A percentile compares a stretch with the other conserved stretches of the same genome.
phyloP scores from a whole-genome alignment of 1,140 invertebrate genomes.

The Carposina sasakii region DNA sequence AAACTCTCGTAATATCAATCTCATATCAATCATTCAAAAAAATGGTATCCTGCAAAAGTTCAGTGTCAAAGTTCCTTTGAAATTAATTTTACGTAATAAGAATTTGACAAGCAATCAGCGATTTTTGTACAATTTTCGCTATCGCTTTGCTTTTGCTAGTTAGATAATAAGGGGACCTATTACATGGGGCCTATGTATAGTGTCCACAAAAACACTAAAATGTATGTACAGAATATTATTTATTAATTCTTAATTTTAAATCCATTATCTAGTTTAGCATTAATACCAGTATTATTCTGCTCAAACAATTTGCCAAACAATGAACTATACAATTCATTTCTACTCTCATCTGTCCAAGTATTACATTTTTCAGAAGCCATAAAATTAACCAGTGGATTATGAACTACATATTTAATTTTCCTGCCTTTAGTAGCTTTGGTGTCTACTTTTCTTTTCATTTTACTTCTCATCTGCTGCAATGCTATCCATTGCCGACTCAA shows the following conservation, averaged over 20 bases:
- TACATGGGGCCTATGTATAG: no score
- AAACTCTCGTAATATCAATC: no score
- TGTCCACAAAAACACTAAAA: no score
- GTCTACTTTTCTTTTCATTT: slow-evolving; percentile 93
- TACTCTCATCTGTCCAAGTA: slow-evolving; percentile 85
- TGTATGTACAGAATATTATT: no score
- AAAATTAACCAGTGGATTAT: slow-evolving; percentile 93
- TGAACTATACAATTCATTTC: slow-evolving; percentile 86
- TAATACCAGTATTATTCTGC: slow-evolving; percentile 53
- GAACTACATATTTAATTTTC: slow-evolving; percentile 91
- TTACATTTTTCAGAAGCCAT: slow-evolving; percentile 86
- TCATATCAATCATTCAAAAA: no score
- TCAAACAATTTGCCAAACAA: slow-evolving; percentile 83
- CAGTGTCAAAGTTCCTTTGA: no score
- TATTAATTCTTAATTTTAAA: slow-evolving; percentile 44
- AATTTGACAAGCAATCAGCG: no score
- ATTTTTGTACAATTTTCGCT: no score
- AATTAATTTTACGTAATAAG: no score
- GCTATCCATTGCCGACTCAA: slow-evolving; percentile 90
- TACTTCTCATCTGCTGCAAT: slow-evolving; percentile 90
- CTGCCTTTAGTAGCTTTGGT: slow-evolving; percentile 94
- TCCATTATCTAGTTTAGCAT: slow-evolving; percentile 47
- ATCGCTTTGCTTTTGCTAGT: no score
- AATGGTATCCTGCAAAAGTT: no score
- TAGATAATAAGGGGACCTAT: no score